Conservation (phyloP, 2,113 vertebrate genomes). For the Platanista minor region DNA sequence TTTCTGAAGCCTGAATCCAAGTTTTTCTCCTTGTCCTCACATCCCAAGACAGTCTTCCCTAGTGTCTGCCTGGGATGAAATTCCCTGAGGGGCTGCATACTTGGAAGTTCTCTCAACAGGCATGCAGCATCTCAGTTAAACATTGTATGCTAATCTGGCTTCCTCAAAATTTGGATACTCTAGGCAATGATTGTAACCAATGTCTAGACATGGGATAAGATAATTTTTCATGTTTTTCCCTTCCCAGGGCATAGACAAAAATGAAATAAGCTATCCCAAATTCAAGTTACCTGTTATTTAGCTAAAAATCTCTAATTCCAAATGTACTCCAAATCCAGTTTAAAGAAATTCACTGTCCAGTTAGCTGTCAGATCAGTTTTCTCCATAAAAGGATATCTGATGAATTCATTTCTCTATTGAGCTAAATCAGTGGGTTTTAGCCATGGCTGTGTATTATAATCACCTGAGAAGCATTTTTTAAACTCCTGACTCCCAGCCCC, state of each 20-base stretch:
- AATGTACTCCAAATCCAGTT: background rate
- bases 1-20: background rate
- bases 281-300: background rate
- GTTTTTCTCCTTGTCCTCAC: background rate
- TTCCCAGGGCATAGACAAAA: background rate
- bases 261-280: background rate
- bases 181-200: background rate
- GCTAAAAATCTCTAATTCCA: conserved; percentile 5
- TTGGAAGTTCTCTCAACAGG: background rate
- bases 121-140: background rate
- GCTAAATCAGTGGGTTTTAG: background rate
- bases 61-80: background rate
- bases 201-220: background rate
- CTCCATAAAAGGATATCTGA: background rate
- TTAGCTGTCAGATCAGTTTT: background rate
- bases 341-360: background rate
- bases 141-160: background rate
- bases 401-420: background rate
- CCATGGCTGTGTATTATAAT: background rate
- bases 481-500: background rate
- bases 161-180: background rate
- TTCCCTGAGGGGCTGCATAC: background rate
- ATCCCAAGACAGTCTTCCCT: background rate
- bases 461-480: background rate
- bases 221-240: background rate